Evolutionary conservation across 2,888 invertebrate genomes (phyloP).

Genomic region (Lepidocyrtoides sp.): DNA sequence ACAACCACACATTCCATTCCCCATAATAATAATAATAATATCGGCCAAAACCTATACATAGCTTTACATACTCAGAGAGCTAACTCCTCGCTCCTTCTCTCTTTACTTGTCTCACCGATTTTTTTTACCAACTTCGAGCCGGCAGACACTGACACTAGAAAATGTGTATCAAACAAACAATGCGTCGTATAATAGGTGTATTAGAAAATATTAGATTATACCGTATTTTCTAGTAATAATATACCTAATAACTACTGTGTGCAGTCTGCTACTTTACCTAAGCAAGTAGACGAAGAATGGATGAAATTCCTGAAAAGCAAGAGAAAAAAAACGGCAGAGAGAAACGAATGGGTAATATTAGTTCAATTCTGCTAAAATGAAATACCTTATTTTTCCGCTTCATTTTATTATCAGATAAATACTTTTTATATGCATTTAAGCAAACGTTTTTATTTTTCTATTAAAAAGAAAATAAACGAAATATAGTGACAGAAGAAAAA

Average conservation of each 20-base stretch:
- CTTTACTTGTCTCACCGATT: background rate
- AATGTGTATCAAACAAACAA: conserved; percentile 52
- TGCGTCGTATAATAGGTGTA: background rate
- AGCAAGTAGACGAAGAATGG: conserved; percentile 35
- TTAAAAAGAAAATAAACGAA: conserved; percentile 21
- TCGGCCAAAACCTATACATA: conserved; percentile 14
- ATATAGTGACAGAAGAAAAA: conserved; percentile 17
- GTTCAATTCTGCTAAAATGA: background rate
- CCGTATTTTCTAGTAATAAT: background rate
- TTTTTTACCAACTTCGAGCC: conserved; percentile 12
- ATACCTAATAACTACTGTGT: conserved; percentile 18
- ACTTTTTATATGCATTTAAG: conserved; percentile 23
- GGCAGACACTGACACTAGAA: conserved; percentile 20
- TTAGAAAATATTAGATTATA: conserved; percentile 24
- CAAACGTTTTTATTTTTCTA: conserved; percentile 15
- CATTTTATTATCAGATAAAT: conserved; percentile 37
- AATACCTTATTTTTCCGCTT: conserved; percentile 19
- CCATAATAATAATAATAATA: conserved; percentile 19
- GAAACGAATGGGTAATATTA: background rate
- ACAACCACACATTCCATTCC: conserved; percentile 67
- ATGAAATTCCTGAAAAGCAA: conserved; percentile 23
- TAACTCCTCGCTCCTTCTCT: too few relatives aligned
- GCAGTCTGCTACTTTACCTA: too few relatives aligned
- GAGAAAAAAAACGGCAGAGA: background rate
- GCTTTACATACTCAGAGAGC: too few relatives aligned